Evolutionary conservation across 2,888 invertebrate species (phyloP).

Genomic region (Hypena proboscidalis): DNA sequence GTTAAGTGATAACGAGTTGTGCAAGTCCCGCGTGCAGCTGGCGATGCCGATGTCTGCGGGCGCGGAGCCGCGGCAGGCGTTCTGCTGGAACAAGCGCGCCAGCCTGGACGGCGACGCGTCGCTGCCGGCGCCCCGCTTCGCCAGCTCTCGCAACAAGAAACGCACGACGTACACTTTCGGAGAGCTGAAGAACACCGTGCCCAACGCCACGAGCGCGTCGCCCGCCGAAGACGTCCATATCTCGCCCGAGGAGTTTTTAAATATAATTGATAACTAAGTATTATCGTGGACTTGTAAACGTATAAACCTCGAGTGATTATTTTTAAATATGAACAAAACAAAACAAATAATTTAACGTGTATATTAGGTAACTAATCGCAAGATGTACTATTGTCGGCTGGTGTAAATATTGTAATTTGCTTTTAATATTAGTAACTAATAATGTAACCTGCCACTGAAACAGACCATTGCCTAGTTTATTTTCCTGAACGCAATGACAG

Average conservation of each 20-base stretch:
- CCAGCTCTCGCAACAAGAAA: conserved; percentile 42
- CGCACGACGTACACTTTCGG: conserved; percentile 74
- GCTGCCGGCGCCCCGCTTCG: conserved; percentile 36
- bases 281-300: conserved; percentile 40
- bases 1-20: conserved; percentile 75
- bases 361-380: conserved; percentile 63
- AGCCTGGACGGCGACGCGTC: conserved; percentile 65
- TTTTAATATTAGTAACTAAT: conserved; percentile 76
- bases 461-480: conserved; percentile 75
- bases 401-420: conserved; percentile 84
- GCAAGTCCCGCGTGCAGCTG: conserved; percentile 64
- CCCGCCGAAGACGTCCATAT: conserved; percentile 59
- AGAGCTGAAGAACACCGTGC: conserved; percentile 77
- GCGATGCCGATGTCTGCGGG: conserved; percentile 82
- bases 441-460: conserved; percentile 79
- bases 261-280: conserved; percentile 71
- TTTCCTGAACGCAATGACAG: neutral
- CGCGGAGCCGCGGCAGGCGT: conserved; percentile 70
- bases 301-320: conserved; percentile 44
- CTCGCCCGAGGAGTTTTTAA: conserved; percentile 73
- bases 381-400: conserved; percentile 63
- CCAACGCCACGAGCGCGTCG: conserved; percentile 59
- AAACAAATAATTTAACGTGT: conserved; percentile 67
- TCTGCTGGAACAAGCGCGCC: conserved; percentile 70
- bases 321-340: conserved; percentile 58